Evolutionary conservation across 2,113 vertebrate species (phyloP), one percentile per base, ranked within the genome.

Genomic region (Aplodontia rufa): DNA sequence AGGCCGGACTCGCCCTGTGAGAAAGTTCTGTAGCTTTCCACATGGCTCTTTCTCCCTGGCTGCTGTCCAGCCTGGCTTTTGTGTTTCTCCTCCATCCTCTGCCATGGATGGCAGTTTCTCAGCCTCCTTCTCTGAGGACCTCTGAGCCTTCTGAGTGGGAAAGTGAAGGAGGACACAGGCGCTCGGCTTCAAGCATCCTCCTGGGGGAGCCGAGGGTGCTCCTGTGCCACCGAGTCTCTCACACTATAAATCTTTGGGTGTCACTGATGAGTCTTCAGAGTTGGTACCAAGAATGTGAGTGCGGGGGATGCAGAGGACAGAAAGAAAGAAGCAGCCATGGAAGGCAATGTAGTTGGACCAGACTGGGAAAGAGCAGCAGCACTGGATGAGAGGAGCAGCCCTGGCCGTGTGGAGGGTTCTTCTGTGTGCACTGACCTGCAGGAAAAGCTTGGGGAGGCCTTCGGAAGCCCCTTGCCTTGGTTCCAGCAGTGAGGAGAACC

Each of bases 201-300:
- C 28, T 40, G 62, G 42, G 28, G 2, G 20, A 26, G 49, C 5
- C 1, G 0, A 1, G 40, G 32, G 35, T 11, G 10, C 13, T 11
- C 76, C 30, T 32, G 37, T n/a, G 49, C 40, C n/a, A 6, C 14
- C 5, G 69, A 66, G 60, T 55, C 40, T 78, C 35, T 51, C 32
- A 14, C 26, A 3, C 0, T 30, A 58, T 12, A 32, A 19, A 10
- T 74, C 35, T 91, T 49, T 53, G 51, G 53, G 53, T 26, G 37
- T 6, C 24, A 0, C 11, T 62, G 26, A 42, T 28, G 45, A 42
- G 26, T 58, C 51, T 75, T 88, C 83, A 40, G 47, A 60, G 32
- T 5, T 47, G 35, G 51, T 66, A 3, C 35, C 40, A 66, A 26
- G 66, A 76, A 26, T 12, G 13, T 53, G 49, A 66, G 17, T n/a